Evolutionary conservation across 2,888 invertebrate genomes (phyloP).

Genomic region (Drosophila aldrichi): DNA sequence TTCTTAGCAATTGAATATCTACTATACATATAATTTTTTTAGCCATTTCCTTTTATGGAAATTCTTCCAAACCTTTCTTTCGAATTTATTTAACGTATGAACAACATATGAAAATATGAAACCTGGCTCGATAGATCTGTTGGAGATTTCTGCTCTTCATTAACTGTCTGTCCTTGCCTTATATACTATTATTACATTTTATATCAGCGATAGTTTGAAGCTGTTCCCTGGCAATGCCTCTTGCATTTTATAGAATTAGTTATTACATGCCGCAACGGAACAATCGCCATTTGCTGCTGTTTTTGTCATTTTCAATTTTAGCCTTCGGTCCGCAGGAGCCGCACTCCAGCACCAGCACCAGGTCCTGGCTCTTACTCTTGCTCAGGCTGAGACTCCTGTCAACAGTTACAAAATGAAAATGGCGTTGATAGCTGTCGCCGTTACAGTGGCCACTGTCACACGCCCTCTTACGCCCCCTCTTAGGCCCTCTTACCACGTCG

Average conservation of each 20-base stretch:
- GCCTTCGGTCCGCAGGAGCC: slow-evolving; percentile 18
- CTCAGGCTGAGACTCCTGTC: slow-evolving; percentile 42
- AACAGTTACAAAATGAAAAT: slow-evolving; percentile 75
- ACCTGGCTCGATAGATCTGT: no score
- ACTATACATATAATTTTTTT: no score
- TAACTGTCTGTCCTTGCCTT: background rate
- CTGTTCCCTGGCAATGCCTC: background rate
- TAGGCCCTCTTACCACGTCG: background rate
- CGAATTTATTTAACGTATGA: no score
- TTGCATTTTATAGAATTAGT: slow-evolving; percentile 46
- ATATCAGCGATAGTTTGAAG: slow-evolving; percentile 18
- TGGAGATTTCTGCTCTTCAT: no score
- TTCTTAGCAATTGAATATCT: no score
- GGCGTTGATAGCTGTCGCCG: slow-evolving; percentile 70
- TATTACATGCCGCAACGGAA: slow-evolving; percentile 28
- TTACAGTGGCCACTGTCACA: slow-evolving; percentile 27
- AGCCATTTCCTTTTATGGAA: no score
- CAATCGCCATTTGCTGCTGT: slow-evolving; percentile 32
- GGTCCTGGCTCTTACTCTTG: background rate
- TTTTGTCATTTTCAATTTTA: slow-evolving; percentile 58
- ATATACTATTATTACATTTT: background rate
- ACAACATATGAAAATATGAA: no score
- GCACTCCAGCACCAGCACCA: background rate
- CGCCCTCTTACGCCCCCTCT: background rate
- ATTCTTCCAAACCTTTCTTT: no score